A percentile compares a stretch with the other conserved stretches of the same genome.
Evolutionary conservation across 2,888 invertebrate species (phyloP).

Genomic region (Pandemis cinnamomeana): DNA sequence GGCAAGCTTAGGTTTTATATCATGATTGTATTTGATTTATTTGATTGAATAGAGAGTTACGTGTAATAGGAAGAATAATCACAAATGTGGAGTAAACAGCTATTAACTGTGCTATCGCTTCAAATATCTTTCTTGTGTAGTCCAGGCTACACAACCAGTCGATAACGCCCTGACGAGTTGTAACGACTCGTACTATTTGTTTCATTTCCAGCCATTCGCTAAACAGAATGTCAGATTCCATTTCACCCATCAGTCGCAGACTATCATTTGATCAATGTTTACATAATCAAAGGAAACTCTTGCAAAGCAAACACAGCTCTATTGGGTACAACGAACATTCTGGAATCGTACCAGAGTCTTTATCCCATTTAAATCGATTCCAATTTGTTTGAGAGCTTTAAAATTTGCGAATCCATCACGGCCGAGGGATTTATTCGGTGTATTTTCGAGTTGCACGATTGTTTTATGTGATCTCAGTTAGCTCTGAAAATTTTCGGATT

Average conservation of each 20-base stretch:
- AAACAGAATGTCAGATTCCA: not conserved
- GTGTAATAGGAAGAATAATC: no score
- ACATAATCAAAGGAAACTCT: not conserved
- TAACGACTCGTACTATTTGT: not conserved
- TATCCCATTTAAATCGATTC: conserved; percentile 50
- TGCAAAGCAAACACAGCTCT: not conserved
- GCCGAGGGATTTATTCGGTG: conserved; percentile 19
- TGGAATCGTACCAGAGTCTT: conserved; percentile 13
- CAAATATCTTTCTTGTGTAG: not conserved
- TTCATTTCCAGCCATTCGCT: not conserved
- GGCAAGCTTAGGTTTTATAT: no score
- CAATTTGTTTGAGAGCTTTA: conserved; percentile 50
- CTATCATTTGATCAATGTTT: conserved; percentile 2
- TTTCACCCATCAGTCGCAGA: not conserved
- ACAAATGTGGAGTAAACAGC: no score
- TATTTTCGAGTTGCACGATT: conserved; percentile 7
- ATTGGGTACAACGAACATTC: not conserved
- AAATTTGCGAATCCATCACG: conserved; percentile 40
- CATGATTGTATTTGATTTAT: no score
- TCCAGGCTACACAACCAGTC: not conserved
- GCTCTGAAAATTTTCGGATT: conserved; percentile 14
- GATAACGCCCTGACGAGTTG: not conserved
- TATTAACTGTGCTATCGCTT: not conserved
- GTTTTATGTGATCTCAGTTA: conserved; percentile 18
- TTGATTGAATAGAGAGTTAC: no score